phyloP scores from a whole-genome alignment of 1,140 invertebrate species.

The Drosophila bocqueti region DNA sequence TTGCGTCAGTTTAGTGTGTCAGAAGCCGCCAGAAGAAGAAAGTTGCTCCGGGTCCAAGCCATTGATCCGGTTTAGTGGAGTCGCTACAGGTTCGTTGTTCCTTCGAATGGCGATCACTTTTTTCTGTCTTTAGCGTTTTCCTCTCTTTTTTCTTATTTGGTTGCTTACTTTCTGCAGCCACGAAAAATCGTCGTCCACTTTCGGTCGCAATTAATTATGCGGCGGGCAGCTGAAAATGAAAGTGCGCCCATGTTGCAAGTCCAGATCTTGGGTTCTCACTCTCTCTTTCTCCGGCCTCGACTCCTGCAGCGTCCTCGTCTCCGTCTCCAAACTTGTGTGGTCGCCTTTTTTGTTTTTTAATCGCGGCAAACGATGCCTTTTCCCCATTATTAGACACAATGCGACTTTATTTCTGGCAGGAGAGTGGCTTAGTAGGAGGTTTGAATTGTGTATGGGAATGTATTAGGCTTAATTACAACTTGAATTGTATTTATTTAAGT shows the following conservation, averaged over 20 bases:
- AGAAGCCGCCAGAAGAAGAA: constrained; percentile 79
- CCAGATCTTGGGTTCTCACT: constrained; percentile 44
- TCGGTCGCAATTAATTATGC: constrained; percentile 83
- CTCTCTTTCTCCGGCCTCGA: constrained; percentile 32
- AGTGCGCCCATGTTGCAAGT: constrained; percentile 59
- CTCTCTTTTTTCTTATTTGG: neutral
- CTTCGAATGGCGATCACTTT: constrained; percentile 60
- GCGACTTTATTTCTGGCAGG: neutral
- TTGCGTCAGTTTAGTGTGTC: constrained; percentile 83
- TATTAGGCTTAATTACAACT: neutral
- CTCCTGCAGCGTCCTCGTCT: neutral
- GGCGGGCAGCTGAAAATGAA: constrained; percentile 76
- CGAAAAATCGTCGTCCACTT: constrained; percentile 78
- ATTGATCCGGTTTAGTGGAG: constrained; percentile 73
- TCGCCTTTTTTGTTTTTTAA: constrained; percentile 1
- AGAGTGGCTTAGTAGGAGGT: too few relatives aligned
- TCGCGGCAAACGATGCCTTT: neutral
- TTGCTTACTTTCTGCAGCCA: constrained; percentile 72
- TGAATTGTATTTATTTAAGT: too few relatives aligned
- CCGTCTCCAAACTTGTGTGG: constrained; percentile 22
- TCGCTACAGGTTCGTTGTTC: constrained; percentile 73
- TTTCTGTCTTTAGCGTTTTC: constrained; percentile 43
- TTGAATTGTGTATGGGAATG: neutral
- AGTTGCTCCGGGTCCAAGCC: constrained; percentile 54
- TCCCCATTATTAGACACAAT: constrained; percentile 31